phyloP scores from a whole-genome alignment of 2,797 vertebrate genomes.

The Yasuhikotakia modesta region DNA sequence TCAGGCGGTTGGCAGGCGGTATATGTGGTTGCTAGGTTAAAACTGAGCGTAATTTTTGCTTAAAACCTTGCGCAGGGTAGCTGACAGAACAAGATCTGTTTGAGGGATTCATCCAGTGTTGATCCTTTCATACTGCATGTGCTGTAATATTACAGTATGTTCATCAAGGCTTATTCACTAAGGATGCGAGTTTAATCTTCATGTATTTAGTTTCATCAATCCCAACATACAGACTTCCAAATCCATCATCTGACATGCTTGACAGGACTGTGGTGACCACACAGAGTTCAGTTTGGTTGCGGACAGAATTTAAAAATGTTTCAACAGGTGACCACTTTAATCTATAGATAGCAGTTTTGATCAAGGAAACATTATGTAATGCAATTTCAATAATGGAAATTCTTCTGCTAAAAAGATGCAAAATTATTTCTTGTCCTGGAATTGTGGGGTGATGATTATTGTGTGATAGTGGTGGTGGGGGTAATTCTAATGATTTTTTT shows the following conservation, averaged over 20 bases:
- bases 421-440: background rate
- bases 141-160: slow-evolving; percentile 39
- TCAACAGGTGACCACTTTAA: slow-evolving; percentile 2
- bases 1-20: slow-evolving; percentile 47
- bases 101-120: slow-evolving; percentile 43
- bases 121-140: slow-evolving; percentile 38
- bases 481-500: slow-evolving; percentile 29
- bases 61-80: slow-evolving; percentile 47
- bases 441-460: background rate
- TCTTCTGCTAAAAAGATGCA: background rate
- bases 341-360: background rate
- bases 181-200: slow-evolving; percentile 35
- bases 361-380: background rate
- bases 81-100: slow-evolving; percentile 23
- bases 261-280: slow-evolving; percentile 21
- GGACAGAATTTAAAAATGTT: background rate
- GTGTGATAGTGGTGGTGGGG: background rate
- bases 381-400: slow-evolving; percentile 25
- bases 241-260: slow-evolving; percentile 43
- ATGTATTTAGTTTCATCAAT: slow-evolving; percentile 31
- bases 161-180: slow-evolving; percentile 28
- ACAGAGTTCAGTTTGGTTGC: background rate
- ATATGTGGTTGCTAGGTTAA: slow-evolving; percentile 61
- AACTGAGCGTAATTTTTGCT: slow-evolving; percentile 49
- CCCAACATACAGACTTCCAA: slow-evolving; percentile 41